Percentiles rank a stretch among this genome's conserved stretches.
Evolutionary conservation across 1,140 invertebrate genomes (phyloP).

Genomic region (Bombus cullumanus): DNA sequence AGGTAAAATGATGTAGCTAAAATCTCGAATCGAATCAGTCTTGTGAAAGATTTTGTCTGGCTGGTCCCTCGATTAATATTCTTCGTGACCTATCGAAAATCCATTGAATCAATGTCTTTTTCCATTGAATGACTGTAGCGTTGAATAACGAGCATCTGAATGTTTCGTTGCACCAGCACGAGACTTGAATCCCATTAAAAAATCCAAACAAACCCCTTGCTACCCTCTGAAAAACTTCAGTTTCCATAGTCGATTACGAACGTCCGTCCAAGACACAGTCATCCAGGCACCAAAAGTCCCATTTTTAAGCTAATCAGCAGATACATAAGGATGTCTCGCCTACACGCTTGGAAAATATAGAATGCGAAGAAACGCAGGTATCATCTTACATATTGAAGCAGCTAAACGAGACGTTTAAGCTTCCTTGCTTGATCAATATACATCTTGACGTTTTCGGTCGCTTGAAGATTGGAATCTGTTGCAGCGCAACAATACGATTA

Average conservation of each 20-base stretch:
- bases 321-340: constrained; percentile 40
- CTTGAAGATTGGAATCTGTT: constrained; percentile 17
- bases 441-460: background rate
- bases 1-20: background rate
- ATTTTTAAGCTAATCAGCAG: constrained; percentile 58
- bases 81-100: background rate
- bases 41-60: no score
- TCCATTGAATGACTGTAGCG: constrained; percentile 26
- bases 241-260: constrained; percentile 1
- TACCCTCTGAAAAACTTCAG: background rate
- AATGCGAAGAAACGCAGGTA: constrained; percentile 30
- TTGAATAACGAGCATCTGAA: constrained; percentile 52
- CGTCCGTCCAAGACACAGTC: constrained; percentile 18
- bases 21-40: background rate
- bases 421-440: background rate
- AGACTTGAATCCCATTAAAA: constrained; percentile 50
- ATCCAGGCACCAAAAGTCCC: constrained; percentile 51
- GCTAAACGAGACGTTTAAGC: constrained; percentile 20
- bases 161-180: constrained; percentile 20
- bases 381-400: constrained; percentile 42
- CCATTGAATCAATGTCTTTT: constrained; percentile 22
- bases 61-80: background rate
- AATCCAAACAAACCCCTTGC: constrained; percentile 36
- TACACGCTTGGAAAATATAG: background rate
- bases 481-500: no score